These are phyloP conservation scores for Dryococelus australis DNA, from an alignment of 2,888 invertebrate species.

Conservation along the genomic window DNA sequence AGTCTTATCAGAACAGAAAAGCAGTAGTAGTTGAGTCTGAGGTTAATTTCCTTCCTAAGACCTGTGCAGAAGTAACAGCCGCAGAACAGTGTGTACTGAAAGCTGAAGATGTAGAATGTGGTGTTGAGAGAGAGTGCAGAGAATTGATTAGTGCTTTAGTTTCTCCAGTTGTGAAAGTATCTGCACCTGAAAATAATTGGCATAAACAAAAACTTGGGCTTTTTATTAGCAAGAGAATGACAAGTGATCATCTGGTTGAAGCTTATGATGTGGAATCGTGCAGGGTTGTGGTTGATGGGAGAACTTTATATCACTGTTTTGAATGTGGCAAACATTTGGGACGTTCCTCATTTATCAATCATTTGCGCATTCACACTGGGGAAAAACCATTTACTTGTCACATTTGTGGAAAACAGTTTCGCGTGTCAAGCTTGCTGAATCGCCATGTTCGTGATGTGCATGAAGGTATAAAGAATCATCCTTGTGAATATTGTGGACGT, in stretches of 20 bases:
- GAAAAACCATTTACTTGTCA: conserved; percentile 72
- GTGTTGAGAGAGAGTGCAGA: neutral
- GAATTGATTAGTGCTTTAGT: neutral
- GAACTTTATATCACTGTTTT: neutral
- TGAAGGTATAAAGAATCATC: conserved; percentile 58
- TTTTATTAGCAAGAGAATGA: neutral
- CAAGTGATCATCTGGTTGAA: neutral
- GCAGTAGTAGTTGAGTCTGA: neutral
- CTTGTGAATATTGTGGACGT: conserved; percentile 61
- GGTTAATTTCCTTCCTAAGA: neutral
- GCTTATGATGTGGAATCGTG: neutral
- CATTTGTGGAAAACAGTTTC: conserved; percentile 71
- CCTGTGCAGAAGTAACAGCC: neutral
- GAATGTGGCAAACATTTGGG: neutral
- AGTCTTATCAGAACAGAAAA: neutral
- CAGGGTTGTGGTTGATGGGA: neutral
- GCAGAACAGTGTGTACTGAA: neutral
- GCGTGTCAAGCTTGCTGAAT: conserved; percentile 66
- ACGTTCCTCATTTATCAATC: conserved; percentile 49
- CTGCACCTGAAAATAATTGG: neutral
- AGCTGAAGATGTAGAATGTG: neutral
- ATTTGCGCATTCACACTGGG: conserved; percentile 61
- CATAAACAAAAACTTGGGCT: neutral
- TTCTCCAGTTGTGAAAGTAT: neutral
- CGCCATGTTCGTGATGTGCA: conserved; percentile 64